Percentiles rank a stretch among this genome's conserved stretches.
Conservation (phyloP, 2,797 vertebrate genomes). For the Poecilia velifera region DNA sequence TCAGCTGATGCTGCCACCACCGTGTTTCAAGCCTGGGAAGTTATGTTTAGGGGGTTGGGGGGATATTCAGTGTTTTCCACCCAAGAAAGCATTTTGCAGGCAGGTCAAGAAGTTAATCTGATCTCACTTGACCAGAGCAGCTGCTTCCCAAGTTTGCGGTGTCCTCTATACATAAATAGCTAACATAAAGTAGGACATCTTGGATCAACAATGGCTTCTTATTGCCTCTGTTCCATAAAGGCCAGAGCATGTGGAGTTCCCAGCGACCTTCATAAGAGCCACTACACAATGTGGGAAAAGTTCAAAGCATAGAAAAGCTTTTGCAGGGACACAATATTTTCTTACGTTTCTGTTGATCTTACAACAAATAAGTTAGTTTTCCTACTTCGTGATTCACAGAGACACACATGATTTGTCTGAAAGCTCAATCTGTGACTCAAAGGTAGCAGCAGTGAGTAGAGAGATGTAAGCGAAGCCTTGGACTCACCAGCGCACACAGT, state of each 20-base stretch:
- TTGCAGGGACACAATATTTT: background rate
- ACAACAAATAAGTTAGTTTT: background rate
- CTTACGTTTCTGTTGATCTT: background rate
- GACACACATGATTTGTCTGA: background rate
- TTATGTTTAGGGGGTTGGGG: background rate
- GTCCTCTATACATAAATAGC: background rate
- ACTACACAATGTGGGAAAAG: background rate
- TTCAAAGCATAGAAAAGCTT: background rate
- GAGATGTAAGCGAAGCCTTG: slow-evolving; percentile 32
- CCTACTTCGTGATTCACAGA: background rate
- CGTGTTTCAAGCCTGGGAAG: background rate
- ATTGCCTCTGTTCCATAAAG: background rate
- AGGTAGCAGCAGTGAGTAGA: slow-evolving; percentile 24
- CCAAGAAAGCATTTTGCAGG: background rate
- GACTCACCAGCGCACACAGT: slow-evolving; percentile 95
- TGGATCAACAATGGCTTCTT: background rate
- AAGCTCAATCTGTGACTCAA: slow-evolving; percentile 23
- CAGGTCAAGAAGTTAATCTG: background rate
- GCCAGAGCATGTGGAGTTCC: background rate
- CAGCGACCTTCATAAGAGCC: background rate
- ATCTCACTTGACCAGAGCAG: background rate
- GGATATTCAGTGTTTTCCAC: background rate
- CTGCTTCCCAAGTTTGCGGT: background rate
- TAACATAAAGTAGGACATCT: background rate
- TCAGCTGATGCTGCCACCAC: background rate